Evolutionary conservation across 1,140 invertebrate species (phyloP), one percentile per base, ranked within the genome.

Genomic region (Pseudomyrmex cubaensis): DNA sequence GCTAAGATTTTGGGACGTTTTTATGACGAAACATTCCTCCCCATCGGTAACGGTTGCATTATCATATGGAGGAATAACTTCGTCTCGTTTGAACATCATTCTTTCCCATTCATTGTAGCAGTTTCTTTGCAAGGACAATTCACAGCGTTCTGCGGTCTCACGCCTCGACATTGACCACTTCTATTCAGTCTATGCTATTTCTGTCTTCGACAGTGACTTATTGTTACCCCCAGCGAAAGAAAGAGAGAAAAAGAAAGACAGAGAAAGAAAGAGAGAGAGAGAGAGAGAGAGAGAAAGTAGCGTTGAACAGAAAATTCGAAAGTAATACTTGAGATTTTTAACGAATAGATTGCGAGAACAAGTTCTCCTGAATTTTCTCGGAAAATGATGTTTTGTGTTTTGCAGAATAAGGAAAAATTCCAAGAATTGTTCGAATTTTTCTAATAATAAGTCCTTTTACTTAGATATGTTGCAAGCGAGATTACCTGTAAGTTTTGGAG

Each of bases 181-280:
- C 87, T 84, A 88, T 89, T 86, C 87, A 88, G 44, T 48, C 63
- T 46, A 75, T 35, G 74, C 87, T 82, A 88, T 89, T 87, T 89
- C 84, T 86, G 88, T 74, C 72, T 89, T 89, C 84, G 87, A 89
- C 87, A 89, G 87, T 84, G 84, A 86, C 63, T 83, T 84, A 86
- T 89, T 88, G 87, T 89, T 84, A 85, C 78, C 54, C 67, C 66
- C 73, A 63, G 56, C 61, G 59, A 87, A 74, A 87, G 77, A 88
- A 13, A 17, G 7, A 35, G 8, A 15, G 3, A 61, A 66, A 83
- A 66, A 77, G 69, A 61, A 22, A 77, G 66, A 35, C 44, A 56
- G 66, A 56, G 84, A 69, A 59, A 15, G 20, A 52, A 22, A 20
- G 25, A n/a, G 70, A 76, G 59, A 75, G 84, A 73, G 86, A 75